A percentile compares a stretch with the other conserved stretches of the same genome.
Evolutionary conservation across 2,797 vertebrate species (phyloP).

Genomic region (Acrossocheilus fasciatus): DNA sequence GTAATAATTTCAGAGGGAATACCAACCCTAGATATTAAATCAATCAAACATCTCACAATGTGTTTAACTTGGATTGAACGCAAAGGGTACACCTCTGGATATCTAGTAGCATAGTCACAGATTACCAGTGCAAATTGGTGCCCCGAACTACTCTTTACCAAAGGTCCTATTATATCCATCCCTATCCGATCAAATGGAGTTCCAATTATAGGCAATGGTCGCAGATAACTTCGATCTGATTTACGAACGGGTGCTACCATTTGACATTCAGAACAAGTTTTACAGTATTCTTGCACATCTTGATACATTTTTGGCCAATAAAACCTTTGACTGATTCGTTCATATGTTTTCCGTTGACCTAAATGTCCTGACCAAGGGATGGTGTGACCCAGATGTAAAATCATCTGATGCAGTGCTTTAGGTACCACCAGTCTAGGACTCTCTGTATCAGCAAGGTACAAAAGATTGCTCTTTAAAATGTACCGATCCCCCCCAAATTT

Average conservation of each 20-base stretch:
- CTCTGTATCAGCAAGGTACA: neutral
- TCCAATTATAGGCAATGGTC: neutral
- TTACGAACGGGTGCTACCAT: neutral
- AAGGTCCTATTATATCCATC: neutral
- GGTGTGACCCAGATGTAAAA: constrained; percentile 36
- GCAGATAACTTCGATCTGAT: neutral
- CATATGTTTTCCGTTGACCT: too few species aligned
- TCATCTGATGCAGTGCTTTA: neutral
- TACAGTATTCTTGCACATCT: neutral
- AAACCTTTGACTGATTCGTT: neutral
- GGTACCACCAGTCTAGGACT: neutral
- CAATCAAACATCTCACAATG: constrained; percentile 2
- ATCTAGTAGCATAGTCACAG: neutral
- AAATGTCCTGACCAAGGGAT: constrained; percentile 20
- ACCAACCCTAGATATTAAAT: constrained; percentile 40
- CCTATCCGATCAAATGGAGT: neutral
- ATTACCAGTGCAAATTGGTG: neutral
- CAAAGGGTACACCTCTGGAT: neutral
- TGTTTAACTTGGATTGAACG: neutral
- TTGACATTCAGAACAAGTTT: neutral
- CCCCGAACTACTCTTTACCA: neutral
- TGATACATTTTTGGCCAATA: neutral
- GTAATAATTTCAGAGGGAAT: constrained; percentile 38
- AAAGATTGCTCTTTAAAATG: neutral
- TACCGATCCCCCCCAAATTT: neutral